phyloP scores from a whole-genome alignment of 2,113 vertebrate genomes.

The pig (Sus scrofa) region DNA sequence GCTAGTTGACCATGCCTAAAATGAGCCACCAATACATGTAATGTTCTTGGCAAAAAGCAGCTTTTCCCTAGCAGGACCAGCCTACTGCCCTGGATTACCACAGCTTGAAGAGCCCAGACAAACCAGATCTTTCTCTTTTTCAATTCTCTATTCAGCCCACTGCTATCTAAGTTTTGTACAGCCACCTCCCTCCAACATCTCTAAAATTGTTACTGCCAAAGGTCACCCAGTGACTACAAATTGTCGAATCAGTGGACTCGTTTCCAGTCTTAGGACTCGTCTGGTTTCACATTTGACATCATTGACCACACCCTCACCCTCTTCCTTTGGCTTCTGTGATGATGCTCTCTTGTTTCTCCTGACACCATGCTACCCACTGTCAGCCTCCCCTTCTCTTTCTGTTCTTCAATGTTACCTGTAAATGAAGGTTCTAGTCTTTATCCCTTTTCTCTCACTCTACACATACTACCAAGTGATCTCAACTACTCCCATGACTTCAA shows the following conservation, averaged over 20 bases:
- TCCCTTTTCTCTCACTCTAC: background rate
- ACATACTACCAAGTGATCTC: background rate
- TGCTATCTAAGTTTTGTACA: slow-evolving; percentile 39
- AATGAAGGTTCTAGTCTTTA: background rate
- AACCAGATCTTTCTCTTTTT: background rate
- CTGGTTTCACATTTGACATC: background rate
- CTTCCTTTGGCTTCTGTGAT: background rate
- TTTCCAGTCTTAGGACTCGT: slow-evolving; percentile 16
- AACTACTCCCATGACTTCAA: background rate
- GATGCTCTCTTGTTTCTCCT: background rate
- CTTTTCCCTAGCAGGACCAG: background rate
- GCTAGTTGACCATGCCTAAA: background rate
- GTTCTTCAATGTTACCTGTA: background rate
- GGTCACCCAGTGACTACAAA: slow-evolving; percentile 57
- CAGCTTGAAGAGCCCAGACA: background rate
- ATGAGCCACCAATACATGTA: background rate
- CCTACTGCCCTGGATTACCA: background rate
- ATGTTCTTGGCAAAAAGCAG: background rate
- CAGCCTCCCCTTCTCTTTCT: background rate
- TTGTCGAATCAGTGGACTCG: background rate
- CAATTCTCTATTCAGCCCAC: background rate
- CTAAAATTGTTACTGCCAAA: slow-evolving; percentile 50
- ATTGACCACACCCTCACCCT: background rate
- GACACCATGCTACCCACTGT: background rate
- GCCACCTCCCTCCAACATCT: background rate